Evolutionary conservation across 2,797 vertebrate species (phyloP), one percentile per base, ranked within the genome.

Genomic region (Eulemur mongoz): DNA sequence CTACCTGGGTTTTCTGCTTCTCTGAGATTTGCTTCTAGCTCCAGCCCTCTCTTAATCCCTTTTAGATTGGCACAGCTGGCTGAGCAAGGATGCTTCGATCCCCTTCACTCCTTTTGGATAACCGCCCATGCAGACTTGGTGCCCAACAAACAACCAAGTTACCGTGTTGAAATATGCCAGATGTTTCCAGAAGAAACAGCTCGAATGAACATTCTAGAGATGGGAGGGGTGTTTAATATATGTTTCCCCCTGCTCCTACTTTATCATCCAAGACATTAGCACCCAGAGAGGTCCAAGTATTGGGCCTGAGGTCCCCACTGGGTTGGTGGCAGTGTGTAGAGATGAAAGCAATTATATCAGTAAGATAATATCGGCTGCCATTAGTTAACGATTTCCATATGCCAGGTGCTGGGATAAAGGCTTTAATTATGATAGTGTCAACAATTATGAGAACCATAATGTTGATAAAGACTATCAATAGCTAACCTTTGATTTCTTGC

Each of bases 1-100:
- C 70, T 93, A 93, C 73, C 91, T 97, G 45, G 13, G 87, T 98
- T 82, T 98, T 81, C 35, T 52, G 0, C 84, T 65, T 89, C 80
- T 57, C 38, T 83, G 75, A 91, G 40, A 48, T 43, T 86, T 78
- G 54, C 18, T 84, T 11, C n/a, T 61, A 72, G 25, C 35, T 54
- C 50, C 12, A 43, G 5, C 27, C 30, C 6, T 52, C 45, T 65
- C 54, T 35, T 40, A 76, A 87, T 88, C 83, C 50, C 63, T 54
- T 97, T 84, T 65, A 57, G 78, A 78, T 85, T 81, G 89, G 75
- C 75, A 91, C 32, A 90, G 76, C 61, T 92, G 86, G 50, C 70
- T n/a, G 52, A 84, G 38, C 85, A 93, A 86, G 50, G 35, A 48
- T 35, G 40, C 32, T 69, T 40, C 23, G 27, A 32, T 12, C 23